Evolutionary conservation across 2,888 invertebrate genomes (phyloP).

Genomic region (Doris montereyensis): DNA sequence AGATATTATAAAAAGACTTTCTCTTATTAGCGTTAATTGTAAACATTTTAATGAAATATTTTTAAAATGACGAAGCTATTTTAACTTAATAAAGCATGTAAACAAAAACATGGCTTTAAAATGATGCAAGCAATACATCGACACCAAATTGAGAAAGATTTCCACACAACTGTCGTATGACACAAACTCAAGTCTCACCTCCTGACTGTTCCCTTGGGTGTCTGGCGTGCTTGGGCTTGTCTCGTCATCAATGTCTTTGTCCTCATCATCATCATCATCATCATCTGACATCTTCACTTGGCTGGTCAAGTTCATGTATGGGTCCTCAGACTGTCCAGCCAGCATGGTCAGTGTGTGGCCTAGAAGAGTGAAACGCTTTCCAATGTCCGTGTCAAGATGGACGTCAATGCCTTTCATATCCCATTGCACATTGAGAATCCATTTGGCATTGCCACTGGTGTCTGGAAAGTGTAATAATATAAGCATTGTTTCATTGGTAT

Average conservation of each 20-base stretch:
- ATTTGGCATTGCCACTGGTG: slow-evolving; percentile 83
- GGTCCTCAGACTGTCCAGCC: slow-evolving; percentile 82
- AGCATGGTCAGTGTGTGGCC: slow-evolving; percentile 96
- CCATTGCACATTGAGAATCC: slow-evolving; percentile 98
- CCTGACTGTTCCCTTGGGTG: slow-evolving; percentile 35
- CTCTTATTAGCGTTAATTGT: no score
- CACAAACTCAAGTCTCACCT: slow-evolving; percentile 23
- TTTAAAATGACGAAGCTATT: no score
- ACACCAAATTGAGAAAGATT: no score
- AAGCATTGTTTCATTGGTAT: no score
- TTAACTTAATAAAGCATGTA: no score
- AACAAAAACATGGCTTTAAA: no score
- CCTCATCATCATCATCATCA: slow-evolving; percentile 73
- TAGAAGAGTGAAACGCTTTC: slow-evolving; percentile 93
- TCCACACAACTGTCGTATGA: no score
- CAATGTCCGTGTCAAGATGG: slow-evolving; percentile 94
- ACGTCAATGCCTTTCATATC: slow-evolving; percentile 99
- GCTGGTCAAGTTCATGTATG: slow-evolving; percentile 41
- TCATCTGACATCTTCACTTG: slow-evolving; percentile 78
- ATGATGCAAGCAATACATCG: no score
- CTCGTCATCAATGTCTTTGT: slow-evolving; percentile 56
- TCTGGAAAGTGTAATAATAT: no score
- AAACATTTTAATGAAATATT: no score
- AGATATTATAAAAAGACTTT: no score
- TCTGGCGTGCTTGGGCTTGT: slow-evolving; percentile 42